Base-by-base conservation (phyloP, 2,797 vertebrate genomes). In the Pterois miles region DNA sequence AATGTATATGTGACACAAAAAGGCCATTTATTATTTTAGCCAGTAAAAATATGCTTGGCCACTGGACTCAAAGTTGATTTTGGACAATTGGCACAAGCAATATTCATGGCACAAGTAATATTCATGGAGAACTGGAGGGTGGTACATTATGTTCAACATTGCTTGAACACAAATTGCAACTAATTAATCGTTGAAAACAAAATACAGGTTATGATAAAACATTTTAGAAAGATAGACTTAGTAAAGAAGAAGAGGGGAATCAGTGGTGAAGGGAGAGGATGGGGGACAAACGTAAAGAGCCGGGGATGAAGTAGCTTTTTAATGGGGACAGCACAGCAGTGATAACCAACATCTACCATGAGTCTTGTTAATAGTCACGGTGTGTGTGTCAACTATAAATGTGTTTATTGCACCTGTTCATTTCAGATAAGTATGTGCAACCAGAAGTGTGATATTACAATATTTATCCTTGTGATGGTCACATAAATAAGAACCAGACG, bases 261-360 rank as follows among this genome's bases (percentile, higher is more conserved):
- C 79, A 68, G 27, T 64, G 57, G 36, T 18, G 65, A 77, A 69
- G 50, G 59, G 23, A 59, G 33, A 46, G 73, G 64, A 43, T 57
- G 11, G 8, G 36, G 66, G 43, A 7, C 65, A 22, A 50, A 57
- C 70, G 71, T 81, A 68, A 75, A 76, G 75, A 78, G 67, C 8
- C 1, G 1, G 16, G 36, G 53, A 74, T 76, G 64, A 80, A 82
- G 75, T 68, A 62, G 53, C 56, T 85, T 59, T 76, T 79, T 46
- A 74, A 31, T 57, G 16, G 53, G 83, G 82, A 78, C 63, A 69
- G 57, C 22, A 7, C 34, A 68, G 60, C 75, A 80, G 63, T 58
- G 53, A 86, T 88, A 84, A 71, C 75, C 65, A 58, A 63, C 78
- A 86, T 83, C 76, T 80, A 69, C 79, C 59, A 74, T 59, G 73